These are phyloP conservation scores for Leptarthrus brevirostris DNA, from an alignment of 2,888 invertebrate species.

Conservation along the genomic window DNA sequence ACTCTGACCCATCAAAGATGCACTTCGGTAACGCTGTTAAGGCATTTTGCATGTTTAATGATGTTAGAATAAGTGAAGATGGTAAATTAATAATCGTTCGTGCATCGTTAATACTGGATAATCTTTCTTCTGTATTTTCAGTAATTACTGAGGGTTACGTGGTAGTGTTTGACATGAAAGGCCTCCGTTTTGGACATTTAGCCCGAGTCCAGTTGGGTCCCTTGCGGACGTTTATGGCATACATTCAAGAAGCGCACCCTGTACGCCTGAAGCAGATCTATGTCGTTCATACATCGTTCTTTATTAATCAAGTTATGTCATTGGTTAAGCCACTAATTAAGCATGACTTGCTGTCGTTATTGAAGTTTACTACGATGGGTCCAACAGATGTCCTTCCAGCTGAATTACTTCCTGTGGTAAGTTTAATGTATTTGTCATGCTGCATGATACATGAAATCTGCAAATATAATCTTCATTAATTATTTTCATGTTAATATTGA, in stretches of 20 bases:
- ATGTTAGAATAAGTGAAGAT: constrained; percentile 74
- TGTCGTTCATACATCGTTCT: constrained; percentile 75
- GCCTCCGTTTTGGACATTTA: constrained; percentile 74
- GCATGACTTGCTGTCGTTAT: constrained; percentile 72
- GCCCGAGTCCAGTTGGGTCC: constrained; percentile 74
- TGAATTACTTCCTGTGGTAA: constrained; percentile 56
- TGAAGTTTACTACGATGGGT: constrained; percentile 71
- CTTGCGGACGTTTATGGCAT: constrained; percentile 74
- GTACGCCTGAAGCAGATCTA: constrained; percentile 75
- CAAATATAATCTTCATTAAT: too few relatives aligned
- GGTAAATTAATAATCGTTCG: constrained; percentile 57
- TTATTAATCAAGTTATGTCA: constrained; percentile 77
- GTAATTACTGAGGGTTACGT: constrained; percentile 70
- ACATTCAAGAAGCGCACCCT: constrained; percentile 78
- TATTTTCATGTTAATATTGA: too few relatives aligned
- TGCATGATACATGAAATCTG: too few relatives aligned
- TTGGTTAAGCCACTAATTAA: constrained; percentile 74
- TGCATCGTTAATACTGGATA: neutral
- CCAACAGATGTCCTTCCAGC: constrained; percentile 62
- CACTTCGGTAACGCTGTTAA: constrained; percentile 74
- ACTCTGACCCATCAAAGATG: constrained; percentile 74
- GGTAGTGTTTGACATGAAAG: constrained; percentile 77
- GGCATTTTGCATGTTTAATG: constrained; percentile 76
- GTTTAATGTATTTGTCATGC: neutral
- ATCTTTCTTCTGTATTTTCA: constrained; percentile 28